Evolutionary conservation across 2,113 vertebrate genomes (phyloP).

Genomic region (Gobiocypris rarus): DNA sequence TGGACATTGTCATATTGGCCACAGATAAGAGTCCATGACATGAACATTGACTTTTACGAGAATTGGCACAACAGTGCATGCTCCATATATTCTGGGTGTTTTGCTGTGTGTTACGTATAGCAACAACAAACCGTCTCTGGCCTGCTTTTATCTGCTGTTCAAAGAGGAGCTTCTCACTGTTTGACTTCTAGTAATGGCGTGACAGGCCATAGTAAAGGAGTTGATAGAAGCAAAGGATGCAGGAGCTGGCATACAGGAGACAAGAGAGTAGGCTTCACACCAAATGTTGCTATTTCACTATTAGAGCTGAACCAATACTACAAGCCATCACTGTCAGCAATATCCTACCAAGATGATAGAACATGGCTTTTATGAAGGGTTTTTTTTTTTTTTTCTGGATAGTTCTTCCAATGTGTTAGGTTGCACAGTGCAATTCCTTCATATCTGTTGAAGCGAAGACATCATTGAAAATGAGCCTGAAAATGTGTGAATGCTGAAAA

Average conservation of each 20-base stretch:
- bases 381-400: not conserved
- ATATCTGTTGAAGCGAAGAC: slow-evolving; percentile 8
- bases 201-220: slow-evolving; percentile 1
- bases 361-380: not conserved
- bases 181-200: slow-evolving; percentile 24
- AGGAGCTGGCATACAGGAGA: not conserved
- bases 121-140: not conserved
- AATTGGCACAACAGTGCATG: not conserved
- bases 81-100: slow-evolving; percentile 20
- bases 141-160: slow-evolving; percentile 36
- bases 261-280: not conserved
- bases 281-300: not conserved
- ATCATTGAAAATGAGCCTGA: not conserved
- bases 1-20: not conserved
- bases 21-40: not conserved
- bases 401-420: not conserved
- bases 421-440: not conserved
- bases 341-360: not conserved
- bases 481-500: slow-evolving; percentile 2
- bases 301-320: not conserved
- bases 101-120: slow-evolving; percentile 21
- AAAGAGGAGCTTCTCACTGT: slow-evolving; percentile 29
- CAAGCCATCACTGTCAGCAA: not conserved
- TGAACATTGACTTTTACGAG: not conserved
- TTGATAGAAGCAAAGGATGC: not conserved